These are phyloP conservation scores for Mystacornis crossleyi DNA, from an alignment of 2,113 vertebrate species.

Conservation along the genomic window DNA sequence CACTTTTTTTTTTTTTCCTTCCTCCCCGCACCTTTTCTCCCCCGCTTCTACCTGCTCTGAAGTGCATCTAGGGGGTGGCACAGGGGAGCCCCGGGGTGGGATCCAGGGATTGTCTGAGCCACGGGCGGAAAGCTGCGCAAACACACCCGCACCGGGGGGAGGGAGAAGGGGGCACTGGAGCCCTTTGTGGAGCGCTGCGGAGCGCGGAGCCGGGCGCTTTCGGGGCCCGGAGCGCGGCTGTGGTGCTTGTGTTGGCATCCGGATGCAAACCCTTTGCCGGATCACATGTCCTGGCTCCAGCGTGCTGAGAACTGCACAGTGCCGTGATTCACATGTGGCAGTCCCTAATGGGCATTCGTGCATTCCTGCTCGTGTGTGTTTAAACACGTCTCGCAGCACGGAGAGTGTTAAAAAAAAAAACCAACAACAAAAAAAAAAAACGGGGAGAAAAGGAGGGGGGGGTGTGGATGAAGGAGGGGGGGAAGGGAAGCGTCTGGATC, in stretches of 20 bases:
- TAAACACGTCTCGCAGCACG: constrained; percentile 37
- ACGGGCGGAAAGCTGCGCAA: not conserved
- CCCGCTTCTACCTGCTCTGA: not conserved
- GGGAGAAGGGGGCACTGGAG: not conserved
- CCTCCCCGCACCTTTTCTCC: no score
- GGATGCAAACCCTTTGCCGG: constrained; percentile 75
- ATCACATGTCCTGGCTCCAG: constrained; percentile 79
- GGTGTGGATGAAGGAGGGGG: not conserved
- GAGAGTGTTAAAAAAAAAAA: not conserved
- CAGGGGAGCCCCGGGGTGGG: not conserved
- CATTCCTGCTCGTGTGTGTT: constrained; percentile 54
- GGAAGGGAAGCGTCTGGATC: constrained; percentile 15
- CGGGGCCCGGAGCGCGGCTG: constrained; percentile 74
- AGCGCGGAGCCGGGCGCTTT: constrained; percentile 8
- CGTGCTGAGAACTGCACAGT: constrained; percentile 80
- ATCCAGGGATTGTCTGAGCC: not conserved
- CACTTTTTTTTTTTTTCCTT: fast-evolving
- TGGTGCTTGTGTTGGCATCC: constrained; percentile 79
- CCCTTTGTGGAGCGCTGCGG: constrained; percentile 51
- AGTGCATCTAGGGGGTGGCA: not conserved
- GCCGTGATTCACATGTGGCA: constrained; percentile 66
- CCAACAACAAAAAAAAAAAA: no score
- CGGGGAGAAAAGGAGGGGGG: no score
- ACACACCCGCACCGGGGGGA: not conserved
- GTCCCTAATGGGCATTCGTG: constrained; percentile 74